phyloP scores from a whole-genome alignment of 2,888 invertebrate genomes.

The Tenthredo scrophulariae region DNA sequence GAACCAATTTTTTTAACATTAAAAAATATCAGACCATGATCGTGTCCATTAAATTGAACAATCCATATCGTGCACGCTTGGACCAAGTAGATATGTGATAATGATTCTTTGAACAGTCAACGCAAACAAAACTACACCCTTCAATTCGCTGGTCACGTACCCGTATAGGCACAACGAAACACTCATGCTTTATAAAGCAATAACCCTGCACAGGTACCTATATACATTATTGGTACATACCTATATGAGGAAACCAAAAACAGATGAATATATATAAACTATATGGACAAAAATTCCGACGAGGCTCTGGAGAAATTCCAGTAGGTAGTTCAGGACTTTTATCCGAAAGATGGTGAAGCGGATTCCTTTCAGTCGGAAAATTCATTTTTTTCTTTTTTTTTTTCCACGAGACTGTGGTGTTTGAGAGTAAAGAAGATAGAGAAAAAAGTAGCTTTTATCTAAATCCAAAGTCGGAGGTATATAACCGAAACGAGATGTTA shows the following conservation, averaged over 20 bases:
- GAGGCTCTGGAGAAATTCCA: background rate
- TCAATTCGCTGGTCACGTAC: background rate
- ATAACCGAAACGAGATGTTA: background rate
- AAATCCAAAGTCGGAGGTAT: background rate
- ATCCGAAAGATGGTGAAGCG: conserved; percentile 1
- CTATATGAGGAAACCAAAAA: background rate
- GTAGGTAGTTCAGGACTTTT: background rate
- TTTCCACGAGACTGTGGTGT: background rate
- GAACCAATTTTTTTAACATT: background rate
- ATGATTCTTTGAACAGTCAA: background rate
- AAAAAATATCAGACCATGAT: background rate
- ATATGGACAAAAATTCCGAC: background rate
- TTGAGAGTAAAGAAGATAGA: background rate
- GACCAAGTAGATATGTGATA: background rate
- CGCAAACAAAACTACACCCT: background rate
- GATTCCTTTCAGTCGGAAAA: conserved; percentile 5
- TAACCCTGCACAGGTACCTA: background rate
- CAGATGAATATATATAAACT: background rate
- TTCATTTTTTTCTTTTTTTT: background rate
- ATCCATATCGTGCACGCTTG: background rate
- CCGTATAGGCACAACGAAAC: background rate
- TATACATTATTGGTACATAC: background rate
- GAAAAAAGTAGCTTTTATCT: conserved; percentile 9
- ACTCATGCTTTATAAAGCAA: conserved; percentile 1
- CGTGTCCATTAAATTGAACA: background rate